These are phyloP conservation scores for Clivina fossor DNA, from an alignment of 2,888 invertebrate species.

Conservation along the genomic window DNA sequence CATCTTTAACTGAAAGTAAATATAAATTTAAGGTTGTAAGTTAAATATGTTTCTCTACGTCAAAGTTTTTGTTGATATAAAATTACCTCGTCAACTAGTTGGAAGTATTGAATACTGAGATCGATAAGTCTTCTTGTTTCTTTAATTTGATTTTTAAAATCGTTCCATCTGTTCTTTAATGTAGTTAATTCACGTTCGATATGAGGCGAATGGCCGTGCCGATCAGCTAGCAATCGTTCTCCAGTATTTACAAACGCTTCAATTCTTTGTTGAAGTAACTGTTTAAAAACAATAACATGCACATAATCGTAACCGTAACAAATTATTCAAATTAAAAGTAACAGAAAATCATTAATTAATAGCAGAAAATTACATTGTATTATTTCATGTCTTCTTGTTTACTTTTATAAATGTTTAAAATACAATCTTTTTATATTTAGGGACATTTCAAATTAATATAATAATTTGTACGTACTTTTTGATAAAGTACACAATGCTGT, in stretches of 20 bases:
- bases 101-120: constrained; percentile 71
- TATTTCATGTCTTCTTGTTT: too few species aligned
- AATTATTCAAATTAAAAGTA: constrained; percentile 8
- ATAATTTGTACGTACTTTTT: too few species aligned
- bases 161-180: constrained; percentile 67
- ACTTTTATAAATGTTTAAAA: too few species aligned
- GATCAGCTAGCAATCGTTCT: constrained; percentile 57
- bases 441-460: too few species aligned
- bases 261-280: constrained; percentile 72
- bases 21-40: background rate
- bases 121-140: constrained; percentile 67
- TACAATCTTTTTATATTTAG: too few species aligned
- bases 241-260: constrained; percentile 68
- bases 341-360: constrained; percentile 2
- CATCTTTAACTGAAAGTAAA: background rate
- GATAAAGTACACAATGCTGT: too few species aligned
- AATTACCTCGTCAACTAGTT: constrained; percentile 70
- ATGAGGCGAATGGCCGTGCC: constrained; percentile 57
- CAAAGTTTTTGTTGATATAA: constrained; percentile 14
- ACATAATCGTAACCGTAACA: constrained; percentile 1
- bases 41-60: background rate
- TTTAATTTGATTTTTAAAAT: constrained; percentile 66
- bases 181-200: constrained; percentile 66
- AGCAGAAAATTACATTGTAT: too few species aligned
- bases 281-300: constrained; percentile 37